Evolutionary conservation across 1,140 invertebrate genomes (phyloP).

Genomic region (Drosophila albomicans): DNA sequence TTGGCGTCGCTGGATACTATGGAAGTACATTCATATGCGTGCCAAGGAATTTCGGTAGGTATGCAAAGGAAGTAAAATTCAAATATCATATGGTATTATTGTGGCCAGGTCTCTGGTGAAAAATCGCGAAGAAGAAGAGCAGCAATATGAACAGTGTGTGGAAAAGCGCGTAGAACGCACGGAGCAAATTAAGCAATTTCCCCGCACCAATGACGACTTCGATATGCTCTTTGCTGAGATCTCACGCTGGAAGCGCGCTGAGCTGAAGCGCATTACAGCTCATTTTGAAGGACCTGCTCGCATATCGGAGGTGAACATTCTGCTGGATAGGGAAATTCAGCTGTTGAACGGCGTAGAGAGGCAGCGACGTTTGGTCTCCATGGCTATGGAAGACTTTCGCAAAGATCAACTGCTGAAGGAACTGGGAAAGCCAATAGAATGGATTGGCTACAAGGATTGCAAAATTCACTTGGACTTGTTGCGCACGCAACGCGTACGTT

Average conservation of each 20-base stretch:
- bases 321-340: conserved; percentile 87
- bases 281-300: conserved; percentile 86
- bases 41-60: conserved; percentile 82
- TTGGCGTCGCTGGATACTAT: conserved; percentile 72
- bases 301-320: conserved; percentile 86
- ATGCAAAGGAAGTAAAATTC: conserved; percentile 22
- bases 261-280: conserved; percentile 85
- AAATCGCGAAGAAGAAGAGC: conserved; percentile 65
- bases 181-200: conserved; percentile 86
- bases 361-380: conserved; percentile 71
- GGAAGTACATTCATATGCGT: conserved; percentile 78
- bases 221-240: conserved; percentile 86
- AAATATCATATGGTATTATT: background rate
- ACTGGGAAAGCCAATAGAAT: conserved; percentile 86
- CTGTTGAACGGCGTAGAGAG: conserved; percentile 87
- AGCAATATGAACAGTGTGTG: conserved; percentile 61
- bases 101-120: conserved; percentile 57
- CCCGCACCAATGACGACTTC: conserved; percentile 86
- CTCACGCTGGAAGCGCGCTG: conserved; percentile 86
- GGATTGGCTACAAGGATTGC: conserved; percentile 86
- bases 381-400: conserved; percentile 85
- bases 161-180: conserved; percentile 78
- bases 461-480: conserved; percentile 87
- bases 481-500: conserved; percentile 87
- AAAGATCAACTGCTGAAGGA: conserved; percentile 85